These are phyloP conservation scores for Conopomorpha cramerella DNA, from an alignment of 1,140 invertebrate genomes.

Conservation along the genomic window DNA sequence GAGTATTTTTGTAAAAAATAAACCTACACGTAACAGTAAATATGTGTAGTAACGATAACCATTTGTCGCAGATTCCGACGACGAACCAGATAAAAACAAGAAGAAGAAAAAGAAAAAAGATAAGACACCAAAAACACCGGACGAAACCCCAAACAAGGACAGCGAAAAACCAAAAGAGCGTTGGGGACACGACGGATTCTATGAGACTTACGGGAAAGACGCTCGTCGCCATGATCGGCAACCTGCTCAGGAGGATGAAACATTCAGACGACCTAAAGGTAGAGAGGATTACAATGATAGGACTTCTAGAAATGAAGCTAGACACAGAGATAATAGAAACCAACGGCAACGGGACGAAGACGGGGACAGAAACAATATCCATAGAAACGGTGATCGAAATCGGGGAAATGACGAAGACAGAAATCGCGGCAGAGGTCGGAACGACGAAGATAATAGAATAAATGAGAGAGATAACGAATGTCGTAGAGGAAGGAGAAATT, in stretches of 20 bases:
- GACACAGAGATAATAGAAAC: constrained; percentile 9
- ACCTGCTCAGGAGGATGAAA: constrained; percentile 10
- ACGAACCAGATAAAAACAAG: constrained; percentile 21
- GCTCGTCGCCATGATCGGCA: constrained; percentile 18
- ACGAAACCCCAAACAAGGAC: constrained; percentile 10
- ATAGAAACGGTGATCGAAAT: constrained; percentile 4
- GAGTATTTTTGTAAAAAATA: no score
- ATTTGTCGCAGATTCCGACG: constrained; percentile 22
- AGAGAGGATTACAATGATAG: constrained; percentile 8
- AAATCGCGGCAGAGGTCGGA: constrained; percentile 1
- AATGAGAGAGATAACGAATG: constrained; percentile 5
- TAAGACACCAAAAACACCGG: constrained; percentile 16
- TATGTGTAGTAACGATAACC: no score
- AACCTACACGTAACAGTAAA: no score
- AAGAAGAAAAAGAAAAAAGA: constrained; percentile 27
- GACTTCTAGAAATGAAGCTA: constrained; percentile 11
- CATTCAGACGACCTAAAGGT: constrained; percentile 12
- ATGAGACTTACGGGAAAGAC: constrained; percentile 37
- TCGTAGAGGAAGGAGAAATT: background rate
- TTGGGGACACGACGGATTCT: constrained; percentile 50
- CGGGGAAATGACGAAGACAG: constrained; percentile 3
- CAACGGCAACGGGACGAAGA: constrained; percentile 9
- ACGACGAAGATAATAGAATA: constrained; percentile 4
- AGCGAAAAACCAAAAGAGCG: constrained; percentile 19
- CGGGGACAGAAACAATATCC: constrained; percentile 10